Percentiles rank a stretch among this genome's conserved stretches.
Conservation (phyloP, 2,113 vertebrate genomes). For the Gymnocephalus cernua region DNA sequence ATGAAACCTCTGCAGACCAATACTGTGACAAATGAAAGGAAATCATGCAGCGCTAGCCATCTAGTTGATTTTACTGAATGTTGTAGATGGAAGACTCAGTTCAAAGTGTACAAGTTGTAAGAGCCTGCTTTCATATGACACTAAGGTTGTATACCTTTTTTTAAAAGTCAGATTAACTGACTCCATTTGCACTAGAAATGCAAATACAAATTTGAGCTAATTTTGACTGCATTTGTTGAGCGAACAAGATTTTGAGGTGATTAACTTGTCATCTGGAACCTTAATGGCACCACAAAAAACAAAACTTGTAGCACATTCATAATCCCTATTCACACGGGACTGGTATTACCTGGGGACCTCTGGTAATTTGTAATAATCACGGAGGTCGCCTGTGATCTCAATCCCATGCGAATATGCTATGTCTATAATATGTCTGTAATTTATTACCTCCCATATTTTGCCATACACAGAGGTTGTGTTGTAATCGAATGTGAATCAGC, state of each 20-base stretch:
- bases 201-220: background rate
- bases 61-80: slow-evolving; percentile 1
- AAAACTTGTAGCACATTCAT: background rate
- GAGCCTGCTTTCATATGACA: background rate
- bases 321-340: too few species aligned
- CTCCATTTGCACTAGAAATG: background rate
- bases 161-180: background rate
- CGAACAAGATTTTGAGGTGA: background rate
- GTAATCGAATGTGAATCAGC: too few species aligned
- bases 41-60: background rate
- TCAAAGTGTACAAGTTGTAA: background rate
- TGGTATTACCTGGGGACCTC: too few species aligned
- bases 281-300: background rate
- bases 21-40: background rate
- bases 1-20: slow-evolving; percentile 13
- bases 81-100: background rate
- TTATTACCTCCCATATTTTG: too few species aligned
- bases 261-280: background rate
- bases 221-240: background rate
- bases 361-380: too few species aligned
- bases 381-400: too few species aligned
- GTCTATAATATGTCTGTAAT: too few species aligned
- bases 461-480: too few species aligned
- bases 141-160: background rate
- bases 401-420: too few species aligned